These are phyloP conservation scores for Netelia virgata DNA, from an alignment of 2,888 invertebrate species.

Conservation along the genomic window DNA sequence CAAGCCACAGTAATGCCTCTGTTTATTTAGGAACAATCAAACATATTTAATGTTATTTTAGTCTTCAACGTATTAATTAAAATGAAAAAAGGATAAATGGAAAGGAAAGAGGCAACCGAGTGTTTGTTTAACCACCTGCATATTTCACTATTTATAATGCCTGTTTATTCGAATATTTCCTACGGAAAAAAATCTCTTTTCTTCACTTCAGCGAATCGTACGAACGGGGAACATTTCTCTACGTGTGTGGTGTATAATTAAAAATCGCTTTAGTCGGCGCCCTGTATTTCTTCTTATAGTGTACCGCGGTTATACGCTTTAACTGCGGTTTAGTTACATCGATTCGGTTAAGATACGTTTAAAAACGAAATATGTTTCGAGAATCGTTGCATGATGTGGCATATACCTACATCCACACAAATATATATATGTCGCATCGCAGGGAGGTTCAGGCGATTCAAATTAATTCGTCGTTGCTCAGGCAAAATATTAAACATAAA, in stretches of 20 bases:
- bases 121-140: no score
- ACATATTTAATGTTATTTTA: neutral
- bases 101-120: no score
- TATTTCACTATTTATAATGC: no score
- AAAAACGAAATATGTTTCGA: slow-evolving; percentile 34
- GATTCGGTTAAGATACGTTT: neutral
- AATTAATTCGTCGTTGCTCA: no score
- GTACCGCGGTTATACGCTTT: neutral
- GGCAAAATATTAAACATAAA: no score
- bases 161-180: no score
- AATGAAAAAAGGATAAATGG: no score
- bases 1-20: neutral
- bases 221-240: neutral
- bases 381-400: slow-evolving; percentile 40
- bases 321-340: neutral
- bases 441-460: no score
- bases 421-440: no score
- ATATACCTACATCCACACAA: slow-evolving; percentile 23
- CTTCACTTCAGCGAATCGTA: neutral
- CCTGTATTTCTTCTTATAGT: neutral
- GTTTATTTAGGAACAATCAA: neutral
- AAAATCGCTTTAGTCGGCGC: no score
- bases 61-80: no score
- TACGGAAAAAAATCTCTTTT: no score
- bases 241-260: neutral